These are phyloP conservation scores for Pampus argenteus DNA, from an alignment of 2,797 vertebrate species.

Conservation along the genomic window DNA sequence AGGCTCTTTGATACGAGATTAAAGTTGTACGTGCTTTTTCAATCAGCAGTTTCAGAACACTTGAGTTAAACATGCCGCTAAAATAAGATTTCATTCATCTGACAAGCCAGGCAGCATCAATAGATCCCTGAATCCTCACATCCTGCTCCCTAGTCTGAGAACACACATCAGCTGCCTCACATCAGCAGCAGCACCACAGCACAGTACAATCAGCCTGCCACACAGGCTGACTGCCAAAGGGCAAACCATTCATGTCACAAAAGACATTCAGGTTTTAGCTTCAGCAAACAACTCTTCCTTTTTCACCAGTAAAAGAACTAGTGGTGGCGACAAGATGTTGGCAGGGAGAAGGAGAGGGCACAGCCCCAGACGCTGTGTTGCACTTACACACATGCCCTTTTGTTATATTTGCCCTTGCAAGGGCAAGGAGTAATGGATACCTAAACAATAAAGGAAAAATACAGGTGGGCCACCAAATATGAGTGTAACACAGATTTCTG, in stretches of 20 bases:
- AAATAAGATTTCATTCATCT: slow-evolving; percentile 39
- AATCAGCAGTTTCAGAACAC: slow-evolving; percentile 9
- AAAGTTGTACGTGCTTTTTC: not conserved
- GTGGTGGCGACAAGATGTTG: slow-evolving; percentile 60
- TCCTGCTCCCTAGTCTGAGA: slow-evolving; percentile 37
- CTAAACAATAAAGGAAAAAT: not conserved
- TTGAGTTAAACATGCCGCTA: not conserved
- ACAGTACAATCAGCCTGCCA: slow-evolving; percentile 56
- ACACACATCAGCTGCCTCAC: slow-evolving; percentile 49
- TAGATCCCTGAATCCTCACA: slow-evolving; percentile 45
- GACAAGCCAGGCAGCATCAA: slow-evolving; percentile 41
- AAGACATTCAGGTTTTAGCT: slow-evolving; percentile 68
- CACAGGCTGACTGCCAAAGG: slow-evolving; percentile 68
- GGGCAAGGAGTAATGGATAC: slow-evolving; percentile 17
- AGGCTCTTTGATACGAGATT: not conserved
- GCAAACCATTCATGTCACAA: slow-evolving; percentile 73
- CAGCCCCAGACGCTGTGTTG: slow-evolving; percentile 37
- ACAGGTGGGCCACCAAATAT: not conserved
- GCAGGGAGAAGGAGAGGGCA: slow-evolving; percentile 61
- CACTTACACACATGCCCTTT: slow-evolving; percentile 25
- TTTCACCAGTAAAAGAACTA: slow-evolving; percentile 55
- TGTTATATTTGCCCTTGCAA: slow-evolving; percentile 32
- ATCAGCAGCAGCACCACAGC: slow-evolving; percentile 27
- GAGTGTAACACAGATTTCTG: slow-evolving; percentile 3
- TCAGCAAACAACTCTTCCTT: slow-evolving; percentile 69